Evolutionary conservation across 1,140 invertebrate species (phyloP), one percentile per base, ranked within the genome.

Genomic region (Lasaia peninsularis): DNA sequence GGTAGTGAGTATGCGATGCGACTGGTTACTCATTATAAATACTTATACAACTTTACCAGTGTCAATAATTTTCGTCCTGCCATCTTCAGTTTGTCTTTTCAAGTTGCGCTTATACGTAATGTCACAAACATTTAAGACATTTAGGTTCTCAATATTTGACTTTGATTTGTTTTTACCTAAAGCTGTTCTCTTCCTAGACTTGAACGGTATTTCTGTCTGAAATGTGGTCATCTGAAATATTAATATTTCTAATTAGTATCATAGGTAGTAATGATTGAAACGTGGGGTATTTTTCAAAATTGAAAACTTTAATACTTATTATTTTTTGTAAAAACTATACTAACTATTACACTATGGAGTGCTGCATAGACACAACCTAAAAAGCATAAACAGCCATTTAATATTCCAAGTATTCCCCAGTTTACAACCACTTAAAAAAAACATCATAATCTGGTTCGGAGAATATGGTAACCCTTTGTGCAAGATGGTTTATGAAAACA

Each of bases 201-300:
- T 83, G 56, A 89, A 90, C 34, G 80, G 78, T 52, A 90, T 80
- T 2, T 68, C 77, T 28, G 72, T 63, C 69, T 90, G 88, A 24
- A 81, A 59, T 24, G 69, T 63, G 49, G 88, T 68, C 87, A 89
- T 90, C 75, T 84, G 65, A 50, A 75, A 76, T 37, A 60, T 62
- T 56, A 52, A 65, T 7, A 59, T 33, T 48, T 21, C 2, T 28
- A 31, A 2, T 16, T 14, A 24, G 24, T 7, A 24, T 2, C 4
- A 5, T 24, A 24, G 24, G 24, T 12, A 58, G 14, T 24, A 52
- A 20, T 16, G 20, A 9, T 18, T 49, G 2, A 21, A 34, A 20
- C 11, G 10, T 32, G 16, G n/a, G 20, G 24, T n/a, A 33, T 14
- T 8, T 7, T 33, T n/a, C 11, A 24, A n/a, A n/a, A n/a, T n/a